Percentiles rank a stretch among this genome's conserved stretches.
Conservation (phyloP, 2,888 invertebrate species). For the Cylloceria caligata region DNA sequence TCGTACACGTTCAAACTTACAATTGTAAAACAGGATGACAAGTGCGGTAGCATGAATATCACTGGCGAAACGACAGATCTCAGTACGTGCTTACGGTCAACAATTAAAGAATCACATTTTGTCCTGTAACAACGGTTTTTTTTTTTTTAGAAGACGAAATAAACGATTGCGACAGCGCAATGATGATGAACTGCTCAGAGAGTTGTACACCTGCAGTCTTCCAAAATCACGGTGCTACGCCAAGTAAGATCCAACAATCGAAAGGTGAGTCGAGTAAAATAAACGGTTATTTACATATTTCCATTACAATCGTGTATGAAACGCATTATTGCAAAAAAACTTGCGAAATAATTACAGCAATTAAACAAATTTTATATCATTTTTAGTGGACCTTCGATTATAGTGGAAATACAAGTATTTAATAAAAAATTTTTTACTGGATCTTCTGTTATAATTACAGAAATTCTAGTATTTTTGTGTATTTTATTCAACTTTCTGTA, state of each 20-base stretch:
- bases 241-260: neutral
- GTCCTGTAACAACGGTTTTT: conserved; percentile 1
- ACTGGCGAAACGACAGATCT: conserved; percentile 47
- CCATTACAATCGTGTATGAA: neutral
- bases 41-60: conserved; percentile 44
- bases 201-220: neutral
- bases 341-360: no score
- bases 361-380: no score
- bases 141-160: conserved; percentile 28
- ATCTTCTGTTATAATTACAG: neutral
- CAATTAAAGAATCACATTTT: neutral
- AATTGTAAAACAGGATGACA: conserved; percentile 1
- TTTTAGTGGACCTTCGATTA: no score
- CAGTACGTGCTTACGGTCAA: conserved; percentile 58
- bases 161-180: conserved; percentile 1
- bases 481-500: neutral
- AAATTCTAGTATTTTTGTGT: neutral
- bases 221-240: neutral
- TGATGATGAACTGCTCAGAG: neutral
- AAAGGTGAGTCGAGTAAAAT: neutral
- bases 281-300: neutral
- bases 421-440: no score
- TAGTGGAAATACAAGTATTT: neutral
- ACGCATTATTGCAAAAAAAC: no score
- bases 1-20: conserved; percentile 71